Base-by-base conservation (phyloP, 2,888 invertebrate genomes). In the Pycnomerus fuliginosus region DNA sequence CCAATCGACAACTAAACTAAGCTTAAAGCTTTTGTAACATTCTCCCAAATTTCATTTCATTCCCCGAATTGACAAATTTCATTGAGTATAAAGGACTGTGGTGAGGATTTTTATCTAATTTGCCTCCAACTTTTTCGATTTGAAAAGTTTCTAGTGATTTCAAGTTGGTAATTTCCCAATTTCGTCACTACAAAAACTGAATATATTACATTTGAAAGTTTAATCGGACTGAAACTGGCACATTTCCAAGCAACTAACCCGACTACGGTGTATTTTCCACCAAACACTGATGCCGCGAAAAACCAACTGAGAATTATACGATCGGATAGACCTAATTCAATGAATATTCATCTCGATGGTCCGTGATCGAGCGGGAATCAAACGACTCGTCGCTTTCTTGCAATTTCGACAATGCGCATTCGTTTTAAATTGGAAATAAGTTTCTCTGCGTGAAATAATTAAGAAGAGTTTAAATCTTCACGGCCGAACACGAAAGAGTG, bases 271-370 rank as follows among this genome's bases (percentile, higher is more conserved):
- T 23, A 20, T 11, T 16, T 10, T 8, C 14, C 29, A 37, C 35
- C 16, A 36, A 27, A 36, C 25, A 25, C 16, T 11, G 37, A 20
- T 15, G 34, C 27, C 32, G 36, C 44, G 46, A 44, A 48, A 52
- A 48, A 46, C 46, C 42, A 40, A 39, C 28, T 16, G 28, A 33
- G 42, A 52, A 52, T 52, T 52, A 50, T 50, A 48, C 52, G 52
- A 48, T 47, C 50, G 52, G 27, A 31, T 41, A 35, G 41, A 48
- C 41, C 37, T 35, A 44, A 48, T 34, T 28, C 28, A 45, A 60
- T 62, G 59, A 62, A 62, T 62, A 62, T 62, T 61, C 62, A 62
- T 58, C 51, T 49, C 45, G n/a, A n/a, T n/a, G 50, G 53, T 41
- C 53, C 53, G 52, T 59, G 61, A 62, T 62, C 61, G 53, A 55